Evolutionary conservation across 2,797 vertebrate genomes (phyloP).

Genomic region (Sebastes flavidus): DNA sequence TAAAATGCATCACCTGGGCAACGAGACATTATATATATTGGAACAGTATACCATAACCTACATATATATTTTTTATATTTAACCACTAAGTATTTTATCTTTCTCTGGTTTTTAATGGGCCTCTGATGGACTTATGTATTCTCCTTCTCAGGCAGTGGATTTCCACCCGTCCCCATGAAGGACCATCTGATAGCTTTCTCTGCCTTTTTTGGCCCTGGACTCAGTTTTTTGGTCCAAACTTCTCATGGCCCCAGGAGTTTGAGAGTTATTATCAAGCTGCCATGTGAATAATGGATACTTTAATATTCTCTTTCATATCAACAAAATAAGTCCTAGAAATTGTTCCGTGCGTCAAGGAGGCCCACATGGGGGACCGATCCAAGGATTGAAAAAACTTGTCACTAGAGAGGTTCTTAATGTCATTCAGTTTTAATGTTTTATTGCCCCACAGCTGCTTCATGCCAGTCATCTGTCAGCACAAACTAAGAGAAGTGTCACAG

Average conservation of each 20-base stretch:
- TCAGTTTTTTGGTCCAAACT: not conserved
- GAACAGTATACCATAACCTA: not conserved
- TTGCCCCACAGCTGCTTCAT: conserved; percentile 39
- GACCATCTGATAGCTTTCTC: conserved; percentile 25
- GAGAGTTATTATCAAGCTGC: not conserved
- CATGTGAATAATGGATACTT: not conserved
- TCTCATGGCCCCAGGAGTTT: not conserved
- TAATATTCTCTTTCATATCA: not conserved
- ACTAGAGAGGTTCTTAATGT: conserved; percentile 4
- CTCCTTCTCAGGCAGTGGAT: not conserved
- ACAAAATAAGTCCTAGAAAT: not conserved
- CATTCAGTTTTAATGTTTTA: conserved; percentile 30
- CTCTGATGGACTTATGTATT: conserved; percentile 6
- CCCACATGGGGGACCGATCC: not conserved
- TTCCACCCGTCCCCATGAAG: not conserved
- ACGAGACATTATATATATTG: not conserved
- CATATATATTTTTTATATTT: not conserved
- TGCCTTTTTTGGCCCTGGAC: not conserved
- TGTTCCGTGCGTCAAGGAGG: not conserved
- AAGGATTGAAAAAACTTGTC: conserved; percentile 8
- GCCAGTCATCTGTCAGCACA: conserved; percentile 30
- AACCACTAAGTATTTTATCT: not conserved
- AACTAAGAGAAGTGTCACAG: conserved; percentile 25
- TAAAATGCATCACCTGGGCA: conserved; percentile 1
- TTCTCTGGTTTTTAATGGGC: conserved; percentile 15